These are phyloP conservation scores for Macrophya annulata DNA, from an alignment of 2,888 invertebrate species.

Conservation along the genomic window DNA sequence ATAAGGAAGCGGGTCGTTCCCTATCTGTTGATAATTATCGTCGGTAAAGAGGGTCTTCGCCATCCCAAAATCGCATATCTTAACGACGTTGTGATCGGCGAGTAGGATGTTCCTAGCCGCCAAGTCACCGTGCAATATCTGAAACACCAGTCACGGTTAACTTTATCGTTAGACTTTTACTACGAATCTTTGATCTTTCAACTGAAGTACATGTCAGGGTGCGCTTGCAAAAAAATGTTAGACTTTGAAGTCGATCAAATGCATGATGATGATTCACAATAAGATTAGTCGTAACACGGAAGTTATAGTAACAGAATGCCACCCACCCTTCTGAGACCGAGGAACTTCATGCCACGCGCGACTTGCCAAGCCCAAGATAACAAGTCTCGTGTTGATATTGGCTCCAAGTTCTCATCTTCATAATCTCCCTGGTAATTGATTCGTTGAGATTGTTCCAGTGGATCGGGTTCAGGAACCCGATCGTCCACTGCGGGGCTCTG, in stretches of 20 bases:
- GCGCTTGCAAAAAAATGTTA: no score
- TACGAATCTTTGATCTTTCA: not conserved
- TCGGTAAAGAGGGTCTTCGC: slow-evolving; percentile 92
- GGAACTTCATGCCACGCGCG: slow-evolving; percentile 94
- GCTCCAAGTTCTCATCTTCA: slow-evolving; percentile 82
- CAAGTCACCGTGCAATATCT: slow-evolving; percentile 90
- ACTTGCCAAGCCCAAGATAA: slow-evolving; percentile 94
- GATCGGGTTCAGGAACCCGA: no score
- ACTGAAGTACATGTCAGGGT: no score
- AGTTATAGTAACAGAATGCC: not conserved
- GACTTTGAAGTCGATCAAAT: no score
- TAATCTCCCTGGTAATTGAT: slow-evolving; percentile 88
- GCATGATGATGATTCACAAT: not conserved
- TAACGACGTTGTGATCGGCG: slow-evolving; percentile 92
- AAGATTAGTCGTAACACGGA: not conserved
- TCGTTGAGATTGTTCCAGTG: slow-evolving; percentile 85
- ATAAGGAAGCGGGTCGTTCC: slow-evolving; percentile 91
- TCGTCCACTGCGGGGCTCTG: slow-evolving; percentile 15
- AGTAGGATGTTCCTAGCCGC: slow-evolving; percentile 93
- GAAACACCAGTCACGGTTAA: slow-evolving; percentile 63
- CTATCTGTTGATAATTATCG: slow-evolving; percentile 92
- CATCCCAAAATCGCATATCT: slow-evolving; percentile 96
- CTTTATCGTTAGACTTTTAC: no score
- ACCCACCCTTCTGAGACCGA: slow-evolving; percentile 89
- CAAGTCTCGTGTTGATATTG: slow-evolving; percentile 89